phyloP scores from a whole-genome alignment of 2,888 invertebrate genomes.

The Euproctis similis region DNA sequence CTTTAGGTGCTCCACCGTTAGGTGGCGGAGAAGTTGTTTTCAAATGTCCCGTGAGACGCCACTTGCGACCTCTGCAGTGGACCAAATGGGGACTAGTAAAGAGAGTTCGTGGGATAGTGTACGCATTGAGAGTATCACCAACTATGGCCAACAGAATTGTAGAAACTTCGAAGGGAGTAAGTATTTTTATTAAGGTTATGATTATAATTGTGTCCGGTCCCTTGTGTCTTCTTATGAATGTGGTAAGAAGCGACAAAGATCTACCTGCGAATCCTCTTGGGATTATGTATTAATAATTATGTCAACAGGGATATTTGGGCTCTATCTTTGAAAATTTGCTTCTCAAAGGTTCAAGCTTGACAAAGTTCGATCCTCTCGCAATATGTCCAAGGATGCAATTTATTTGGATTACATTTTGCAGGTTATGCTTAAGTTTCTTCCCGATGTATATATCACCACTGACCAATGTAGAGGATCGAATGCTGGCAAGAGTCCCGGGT shows the following conservation, averaged over 20 bases:
- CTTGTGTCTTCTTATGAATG: too few relatives aligned
- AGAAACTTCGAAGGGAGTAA: slow-evolving; percentile 89
- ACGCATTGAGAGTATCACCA: slow-evolving; percentile 93
- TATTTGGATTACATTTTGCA: too few relatives aligned
- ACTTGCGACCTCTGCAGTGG: slow-evolving; percentile 86
- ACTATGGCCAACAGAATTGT: slow-evolving; percentile 95
- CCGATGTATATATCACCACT: slow-evolving; percentile 96
- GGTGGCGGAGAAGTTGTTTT: slow-evolving; percentile 96
- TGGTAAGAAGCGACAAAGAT: too few relatives aligned
- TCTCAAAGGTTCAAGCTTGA: too few relatives aligned
- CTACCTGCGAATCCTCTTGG: too few relatives aligned
- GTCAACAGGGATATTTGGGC: too few relatives aligned
- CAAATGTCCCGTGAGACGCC: slow-evolving; percentile 89
- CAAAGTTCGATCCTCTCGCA: too few relatives aligned
- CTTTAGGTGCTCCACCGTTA: slow-evolving; percentile 83
- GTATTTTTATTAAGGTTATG: too few relatives aligned
- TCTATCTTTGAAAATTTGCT: too few relatives aligned
- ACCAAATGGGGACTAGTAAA: slow-evolving; percentile 93
- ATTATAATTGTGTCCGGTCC: too few relatives aligned
- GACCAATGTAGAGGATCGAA: slow-evolving; percentile 92
- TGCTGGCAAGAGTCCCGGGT: slow-evolving; percentile 94
- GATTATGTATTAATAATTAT: too few relatives aligned
- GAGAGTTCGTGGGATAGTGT: slow-evolving; percentile 93
- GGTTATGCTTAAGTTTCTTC: slow-evolving; percentile 90
- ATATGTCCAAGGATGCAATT: too few relatives aligned